Evolutionary conservation across 2,113 vertebrate genomes (phyloP).

Genomic region (Pycnonotus jocosus): DNA sequence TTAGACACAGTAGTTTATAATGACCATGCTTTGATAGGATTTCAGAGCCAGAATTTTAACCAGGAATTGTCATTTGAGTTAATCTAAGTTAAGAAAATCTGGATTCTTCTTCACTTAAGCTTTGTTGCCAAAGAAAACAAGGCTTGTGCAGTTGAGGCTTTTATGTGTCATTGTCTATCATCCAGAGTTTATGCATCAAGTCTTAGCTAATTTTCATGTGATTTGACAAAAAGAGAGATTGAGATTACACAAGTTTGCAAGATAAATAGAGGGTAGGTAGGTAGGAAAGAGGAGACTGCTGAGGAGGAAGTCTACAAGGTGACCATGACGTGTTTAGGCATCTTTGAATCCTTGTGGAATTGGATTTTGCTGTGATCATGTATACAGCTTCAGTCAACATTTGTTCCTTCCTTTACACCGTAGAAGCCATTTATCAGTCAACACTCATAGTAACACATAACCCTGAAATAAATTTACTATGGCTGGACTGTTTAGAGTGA

Average conservation of each 20-base stretch:
- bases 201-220: not conserved
- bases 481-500: not conserved
- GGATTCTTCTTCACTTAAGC: not conserved
- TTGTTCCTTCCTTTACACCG: not conserved
- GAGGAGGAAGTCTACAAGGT: not conserved
- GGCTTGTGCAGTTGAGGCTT: not conserved
- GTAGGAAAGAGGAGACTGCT: not conserved
- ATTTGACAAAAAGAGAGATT: not conserved
- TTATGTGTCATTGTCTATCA: not conserved
- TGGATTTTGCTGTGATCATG: not conserved
- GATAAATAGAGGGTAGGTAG: not conserved
- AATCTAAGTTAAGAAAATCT: not conserved
- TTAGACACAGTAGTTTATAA: not conserved
- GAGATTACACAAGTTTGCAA: not conserved
- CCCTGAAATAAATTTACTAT: not conserved
- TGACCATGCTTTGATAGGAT: not conserved
- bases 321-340: not conserved
- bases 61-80: not conserved
- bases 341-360: not conserved
- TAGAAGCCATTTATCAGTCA: not conserved
- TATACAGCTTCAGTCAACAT: not conserved
- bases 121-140: not conserved
- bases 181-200: not conserved
- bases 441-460: not conserved
- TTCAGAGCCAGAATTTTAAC: not conserved